Evolutionary conservation across 2,113 vertebrate genomes (phyloP), one percentile per base, ranked within the genome.

Genomic region (Lagopus muta): DNA sequence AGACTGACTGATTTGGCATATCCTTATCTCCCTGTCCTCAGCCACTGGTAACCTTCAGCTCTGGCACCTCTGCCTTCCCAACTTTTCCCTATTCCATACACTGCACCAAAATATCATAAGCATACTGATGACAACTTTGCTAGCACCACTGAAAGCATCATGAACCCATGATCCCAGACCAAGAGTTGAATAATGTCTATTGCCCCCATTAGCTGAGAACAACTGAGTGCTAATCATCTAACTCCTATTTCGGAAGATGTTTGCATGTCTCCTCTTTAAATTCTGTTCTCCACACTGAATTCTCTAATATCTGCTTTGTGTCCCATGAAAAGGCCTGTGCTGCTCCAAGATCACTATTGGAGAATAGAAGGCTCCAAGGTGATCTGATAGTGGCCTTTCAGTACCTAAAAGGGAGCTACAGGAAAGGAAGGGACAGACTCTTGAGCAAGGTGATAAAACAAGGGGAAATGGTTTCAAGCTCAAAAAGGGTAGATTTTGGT

Each of bases 71-170:
- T 64, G 34, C 24, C 1, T 30, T n/a, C 43, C 43, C 15, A n/a
- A 18, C 9, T 27, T n/a, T 43, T 52, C 20, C 34, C 55, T 58
- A 32, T 38, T 32, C 38, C 10, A 14, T 38, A 42, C 13, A 38
- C 0, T 3, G 52, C 34, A 43, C 40, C n/a, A 73, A 57, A 40
- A 5, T 40, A 36, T 4, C 14, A 0, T 24, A 13, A 73, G 55
- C 20, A 9, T 0, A 14, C 15, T 8, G 30, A 27, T 48, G 13
- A 66, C 48, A 70, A 8, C 36, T 66, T 58, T 62, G 36, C 45
- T 45, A 36, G 61, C 75, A 50, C 27, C 50, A 62, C 0, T 0
- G 20, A 19, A 82, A 62, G 20, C 3, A 5, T 16, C 0, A 0
- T 11, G 45, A 84, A 48, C 60, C 34, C 0, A 0, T 40, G 40